Evolutionary conservation across 1,140 invertebrate species (phyloP).

Genomic region (Plectrocnemia conspersa): DNA sequence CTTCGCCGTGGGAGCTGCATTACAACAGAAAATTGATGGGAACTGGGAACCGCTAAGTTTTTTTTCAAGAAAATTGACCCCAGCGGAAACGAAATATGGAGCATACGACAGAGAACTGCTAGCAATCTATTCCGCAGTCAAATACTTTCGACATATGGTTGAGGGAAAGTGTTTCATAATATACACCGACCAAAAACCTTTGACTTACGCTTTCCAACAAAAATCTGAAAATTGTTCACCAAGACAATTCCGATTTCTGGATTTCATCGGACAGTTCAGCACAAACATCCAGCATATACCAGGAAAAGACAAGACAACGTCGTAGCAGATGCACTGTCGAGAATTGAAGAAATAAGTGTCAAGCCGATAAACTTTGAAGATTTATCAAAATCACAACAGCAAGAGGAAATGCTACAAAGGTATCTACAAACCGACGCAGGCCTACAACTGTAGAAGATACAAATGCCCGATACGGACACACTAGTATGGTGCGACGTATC

Average conservation of each 20-base stretch:
- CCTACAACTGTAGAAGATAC: too few relatives aligned
- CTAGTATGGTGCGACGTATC: not conserved
- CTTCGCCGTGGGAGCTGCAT: conserved; percentile 38
- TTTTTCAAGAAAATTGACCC: conserved; percentile 39
- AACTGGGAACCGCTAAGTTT: conserved; percentile 40
- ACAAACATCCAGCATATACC: too few relatives aligned
- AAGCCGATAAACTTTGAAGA: too few relatives aligned
- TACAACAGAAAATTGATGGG: conserved; percentile 39
- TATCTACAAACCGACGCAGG: too few relatives aligned
- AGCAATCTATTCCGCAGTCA: conserved; percentile 44
- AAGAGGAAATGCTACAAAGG: too few relatives aligned
- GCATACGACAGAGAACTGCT: conserved; percentile 44
- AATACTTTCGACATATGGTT: conserved; percentile 45
- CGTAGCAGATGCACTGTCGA: too few relatives aligned
- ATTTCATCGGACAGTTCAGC: not conserved
- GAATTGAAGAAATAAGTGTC: too few relatives aligned
- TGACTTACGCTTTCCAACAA: conserved; percentile 32
- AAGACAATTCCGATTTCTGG: not conserved
- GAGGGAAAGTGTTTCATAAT: not conserved
- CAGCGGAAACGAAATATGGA: conserved; percentile 37
- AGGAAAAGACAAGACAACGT: too few relatives aligned
- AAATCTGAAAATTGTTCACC: conserved; percentile 28
- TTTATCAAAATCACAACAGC: too few relatives aligned
- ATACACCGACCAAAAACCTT: too few relatives aligned
- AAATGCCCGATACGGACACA: conserved; percentile 9